Percentiles rank a stretch among this genome's conserved stretches.
These are phyloP conservation scores for Brienomyrus brachyistius DNA, from an alignment of 2,113 vertebrate genomes.

Conservation along the genomic window DNA sequence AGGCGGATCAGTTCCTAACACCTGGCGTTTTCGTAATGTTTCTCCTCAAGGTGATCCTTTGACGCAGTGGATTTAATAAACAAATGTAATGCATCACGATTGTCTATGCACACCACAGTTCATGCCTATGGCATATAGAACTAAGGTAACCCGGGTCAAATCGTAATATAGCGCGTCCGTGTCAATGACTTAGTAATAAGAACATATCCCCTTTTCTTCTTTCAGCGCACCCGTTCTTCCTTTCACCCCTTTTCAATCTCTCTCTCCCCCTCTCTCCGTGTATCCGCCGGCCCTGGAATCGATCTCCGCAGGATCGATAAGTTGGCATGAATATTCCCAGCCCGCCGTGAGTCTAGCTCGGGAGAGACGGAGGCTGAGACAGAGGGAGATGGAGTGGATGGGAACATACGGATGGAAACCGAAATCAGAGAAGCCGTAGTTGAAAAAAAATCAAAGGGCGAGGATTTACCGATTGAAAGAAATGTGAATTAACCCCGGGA, in stretches of 20 bases:
- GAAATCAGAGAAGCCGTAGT: constrained; percentile 21
- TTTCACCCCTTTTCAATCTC: constrained; percentile 41
- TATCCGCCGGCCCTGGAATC: constrained; percentile 70
- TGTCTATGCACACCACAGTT: not conserved
- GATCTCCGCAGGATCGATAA: constrained; percentile 74
- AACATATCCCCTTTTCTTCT: constrained; percentile 3
- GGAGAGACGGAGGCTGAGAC: constrained; percentile 66
- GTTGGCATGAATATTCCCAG: constrained; percentile 77
- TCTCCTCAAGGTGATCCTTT: constrained; percentile 2
- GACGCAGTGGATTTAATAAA: not conserved
- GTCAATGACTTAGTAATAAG: constrained; percentile 18
- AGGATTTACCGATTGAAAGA: not conserved
- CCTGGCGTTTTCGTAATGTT: not conserved
- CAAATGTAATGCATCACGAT: not conserved
- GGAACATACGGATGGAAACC: constrained; percentile 54
- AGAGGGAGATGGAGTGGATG: constrained; percentile 61
- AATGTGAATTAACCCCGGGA: not conserved
- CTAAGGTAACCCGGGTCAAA: not conserved
- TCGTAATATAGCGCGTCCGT: constrained; percentile 16
- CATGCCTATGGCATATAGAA: not conserved
- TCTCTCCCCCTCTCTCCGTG: constrained; percentile 54
- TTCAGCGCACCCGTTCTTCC: constrained; percentile 25
- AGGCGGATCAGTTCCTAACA: not conserved
- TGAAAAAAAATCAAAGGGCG: not conserved
- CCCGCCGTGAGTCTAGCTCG: constrained; percentile 68